Conservation (phyloP, 2,113 vertebrate species). For the Coreoperca whiteheadi region DNA sequence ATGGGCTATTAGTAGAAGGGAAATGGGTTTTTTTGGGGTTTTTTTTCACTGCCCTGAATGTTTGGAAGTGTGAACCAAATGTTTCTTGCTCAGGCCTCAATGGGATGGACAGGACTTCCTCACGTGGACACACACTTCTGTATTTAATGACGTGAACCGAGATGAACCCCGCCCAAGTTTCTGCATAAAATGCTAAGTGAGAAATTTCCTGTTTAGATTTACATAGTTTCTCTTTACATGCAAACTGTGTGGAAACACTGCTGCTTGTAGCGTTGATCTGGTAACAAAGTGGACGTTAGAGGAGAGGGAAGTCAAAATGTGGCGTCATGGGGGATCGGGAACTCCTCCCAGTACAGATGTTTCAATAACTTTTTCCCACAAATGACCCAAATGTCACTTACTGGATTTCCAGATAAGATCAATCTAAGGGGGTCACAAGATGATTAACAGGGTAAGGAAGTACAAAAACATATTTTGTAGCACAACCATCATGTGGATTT, state of each 20-base stretch:
- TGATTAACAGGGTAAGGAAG: not conserved
- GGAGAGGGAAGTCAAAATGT: constrained; percentile 43
- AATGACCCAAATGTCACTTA: not conserved
- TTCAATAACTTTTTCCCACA: not conserved
- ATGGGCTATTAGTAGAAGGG: not conserved
- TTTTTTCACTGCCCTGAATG: not conserved
- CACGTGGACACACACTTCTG: not conserved
- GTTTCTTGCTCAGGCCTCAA: not conserved
- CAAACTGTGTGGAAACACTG: constrained; percentile 7
- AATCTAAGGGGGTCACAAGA: not conserved
- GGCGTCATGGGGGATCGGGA: constrained; percentile 18
- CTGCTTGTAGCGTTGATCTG: not conserved
- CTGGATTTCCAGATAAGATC: not conserved
- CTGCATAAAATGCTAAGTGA: not conserved
- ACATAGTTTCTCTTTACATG: not conserved
- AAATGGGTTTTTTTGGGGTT: no score
- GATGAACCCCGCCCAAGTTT: not conserved
- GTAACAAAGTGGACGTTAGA: constrained; percentile 19
- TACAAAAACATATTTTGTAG: not conserved
- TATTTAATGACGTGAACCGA: not conserved
- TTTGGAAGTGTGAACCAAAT: not conserved
- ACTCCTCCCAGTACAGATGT: constrained; percentile 19
- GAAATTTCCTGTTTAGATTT: constrained; percentile 39
- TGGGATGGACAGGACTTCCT: constrained; percentile 15
- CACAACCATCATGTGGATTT: not conserved